Percentiles rank a stretch among this genome's conserved stretches.
phyloP scores from a whole-genome alignment of 2,888 invertebrate species.

The Hyppa rectilinea region DNA sequence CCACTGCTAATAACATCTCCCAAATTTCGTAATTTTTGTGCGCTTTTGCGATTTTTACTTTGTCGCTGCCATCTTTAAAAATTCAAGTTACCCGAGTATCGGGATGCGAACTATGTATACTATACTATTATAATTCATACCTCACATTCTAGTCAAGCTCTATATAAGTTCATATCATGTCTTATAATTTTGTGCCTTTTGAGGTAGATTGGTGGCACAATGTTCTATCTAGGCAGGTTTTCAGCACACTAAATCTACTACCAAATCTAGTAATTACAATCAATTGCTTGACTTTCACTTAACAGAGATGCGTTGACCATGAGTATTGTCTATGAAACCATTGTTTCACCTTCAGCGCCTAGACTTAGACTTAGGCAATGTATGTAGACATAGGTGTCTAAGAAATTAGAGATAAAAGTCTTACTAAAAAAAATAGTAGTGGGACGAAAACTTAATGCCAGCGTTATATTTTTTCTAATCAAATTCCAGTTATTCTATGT shows the following conservation, averaged over 20 bases:
- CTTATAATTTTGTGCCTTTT: not conserved
- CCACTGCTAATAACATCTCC: not conserved
- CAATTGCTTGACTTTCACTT: slow-evolving; percentile 45
- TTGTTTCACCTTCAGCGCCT: slow-evolving; percentile 41
- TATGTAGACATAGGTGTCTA: slow-evolving; percentile 32
- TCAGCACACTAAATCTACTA: not conserved
- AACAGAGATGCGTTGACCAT: slow-evolving; percentile 42
- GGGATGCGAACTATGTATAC: not conserved
- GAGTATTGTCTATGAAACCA: slow-evolving; percentile 38
- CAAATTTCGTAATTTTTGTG: not conserved
- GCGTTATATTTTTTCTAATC: no score
- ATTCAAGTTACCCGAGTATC: not conserved
- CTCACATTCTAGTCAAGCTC: not conserved
- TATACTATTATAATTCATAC: no score
- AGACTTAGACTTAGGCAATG: slow-evolving; percentile 44
- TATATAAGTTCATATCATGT: not conserved
- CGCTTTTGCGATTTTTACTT: not conserved
- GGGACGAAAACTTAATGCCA: no score
- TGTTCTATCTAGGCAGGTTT: not conserved
- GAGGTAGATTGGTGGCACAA: not conserved
- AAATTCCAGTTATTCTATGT: no score
- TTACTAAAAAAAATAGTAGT: not conserved
- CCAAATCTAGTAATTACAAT: slow-evolving; percentile 9
- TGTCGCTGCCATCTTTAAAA: not conserved
- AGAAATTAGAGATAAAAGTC: slow-evolving; percentile 8